Conservation (phyloP, 2,797 vertebrate genomes). For the Chelon auratus region DNA sequence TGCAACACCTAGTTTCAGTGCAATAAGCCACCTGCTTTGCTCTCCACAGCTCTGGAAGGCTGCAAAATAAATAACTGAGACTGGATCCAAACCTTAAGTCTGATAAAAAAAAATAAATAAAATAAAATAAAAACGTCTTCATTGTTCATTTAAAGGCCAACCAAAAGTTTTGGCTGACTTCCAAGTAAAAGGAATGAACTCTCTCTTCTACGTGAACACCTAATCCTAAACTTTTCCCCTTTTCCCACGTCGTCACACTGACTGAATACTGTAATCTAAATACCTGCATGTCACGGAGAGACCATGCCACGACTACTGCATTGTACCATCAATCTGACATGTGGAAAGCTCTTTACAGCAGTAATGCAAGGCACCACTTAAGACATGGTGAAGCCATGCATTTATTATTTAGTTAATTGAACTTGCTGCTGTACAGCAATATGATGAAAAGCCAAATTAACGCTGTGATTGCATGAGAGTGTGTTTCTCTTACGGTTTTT, state of each 20-base stretch:
- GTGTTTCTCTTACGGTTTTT: conserved; percentile 31
- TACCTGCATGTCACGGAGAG: conserved; percentile 32
- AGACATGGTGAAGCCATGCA: conserved; percentile 30
- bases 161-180: conserved; percentile 38
- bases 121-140: background rate
- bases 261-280: conserved; percentile 41
- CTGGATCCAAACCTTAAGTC: conserved; percentile 21
- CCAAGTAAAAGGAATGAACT: conserved; percentile 47
- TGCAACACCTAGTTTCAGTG: background rate
- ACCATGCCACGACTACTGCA: conserved; percentile 11
- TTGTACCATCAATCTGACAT: conserved; percentile 34
- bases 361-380: conserved; percentile 44
- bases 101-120: background rate
- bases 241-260: conserved; percentile 50
- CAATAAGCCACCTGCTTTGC: conserved; percentile 10
- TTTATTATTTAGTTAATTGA: conserved; percentile 61
- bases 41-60: conserved; percentile 15
- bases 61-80: conserved; percentile 17
- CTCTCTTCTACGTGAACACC: conserved; percentile 40
- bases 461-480: conserved; percentile 29
- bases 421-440: conserved; percentile 40
- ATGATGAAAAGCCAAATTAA: conserved; percentile 57
- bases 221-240: conserved; percentile 45
- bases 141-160: conserved; percentile 18
- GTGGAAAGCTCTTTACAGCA: conserved; percentile 42